phyloP scores from a whole-genome alignment of 2,797 vertebrate species.

The Ispidina picta region DNA sequence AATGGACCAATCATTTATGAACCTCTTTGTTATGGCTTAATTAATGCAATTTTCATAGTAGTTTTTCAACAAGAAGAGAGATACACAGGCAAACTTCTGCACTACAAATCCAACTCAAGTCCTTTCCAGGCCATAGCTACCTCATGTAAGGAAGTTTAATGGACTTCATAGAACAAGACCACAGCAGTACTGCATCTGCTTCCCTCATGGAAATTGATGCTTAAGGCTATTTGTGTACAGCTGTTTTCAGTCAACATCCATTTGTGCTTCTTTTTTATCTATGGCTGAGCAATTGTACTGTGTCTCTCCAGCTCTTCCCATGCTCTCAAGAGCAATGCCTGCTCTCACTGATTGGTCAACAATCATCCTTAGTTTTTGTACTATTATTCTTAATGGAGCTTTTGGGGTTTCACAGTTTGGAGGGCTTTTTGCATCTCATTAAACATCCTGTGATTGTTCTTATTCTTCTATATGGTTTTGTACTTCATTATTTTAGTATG shows the following conservation, averaged over 20 bases:
- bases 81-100: neutral
- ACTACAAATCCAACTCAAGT: neutral
- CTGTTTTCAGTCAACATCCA: neutral
- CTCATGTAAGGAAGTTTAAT: neutral
- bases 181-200: neutral
- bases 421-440: neutral
- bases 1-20: neutral
- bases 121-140: neutral
- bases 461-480: slow-evolving; percentile 13
- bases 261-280: slow-evolving; percentile 49
- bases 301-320: slow-evolving; percentile 5
- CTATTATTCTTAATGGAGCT: neutral
- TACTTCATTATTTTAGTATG: slow-evolving; percentile 16
- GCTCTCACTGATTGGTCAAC: neutral
- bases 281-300: neutral
- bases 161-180: neutral
- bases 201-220: neutral
- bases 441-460: slow-evolving; percentile 8
- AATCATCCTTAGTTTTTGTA: neutral
- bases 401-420: neutral
- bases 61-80: neutral
- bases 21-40: neutral
- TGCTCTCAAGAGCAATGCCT: slow-evolving; percentile 22
- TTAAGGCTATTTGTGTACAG: neutral
- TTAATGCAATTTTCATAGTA: neutral